Evolutionary conservation across 2,113 vertebrate genomes (phyloP).

Genomic region (Catharus fuscescens): DNA sequence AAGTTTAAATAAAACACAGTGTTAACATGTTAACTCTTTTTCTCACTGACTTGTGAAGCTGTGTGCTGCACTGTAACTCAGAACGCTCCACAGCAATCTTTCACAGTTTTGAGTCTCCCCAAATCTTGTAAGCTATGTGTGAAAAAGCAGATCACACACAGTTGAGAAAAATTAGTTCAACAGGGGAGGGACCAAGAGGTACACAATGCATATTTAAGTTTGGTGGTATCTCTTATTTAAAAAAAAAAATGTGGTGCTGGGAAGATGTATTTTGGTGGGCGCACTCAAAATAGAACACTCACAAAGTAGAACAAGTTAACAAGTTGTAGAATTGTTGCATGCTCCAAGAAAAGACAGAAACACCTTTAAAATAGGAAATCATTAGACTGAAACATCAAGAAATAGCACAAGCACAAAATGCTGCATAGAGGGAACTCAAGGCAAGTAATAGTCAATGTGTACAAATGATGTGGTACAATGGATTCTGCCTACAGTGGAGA

Average conservation of each 20-base stretch:
- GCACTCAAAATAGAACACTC: background rate
- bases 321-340: background rate
- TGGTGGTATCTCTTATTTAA: background rate
- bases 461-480: background rate
- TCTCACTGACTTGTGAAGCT: background rate
- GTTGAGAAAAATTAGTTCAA: background rate
- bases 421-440: background rate
- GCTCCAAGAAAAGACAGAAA: background rate
- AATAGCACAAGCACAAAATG: background rate
- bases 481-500: constrained; percentile 10
- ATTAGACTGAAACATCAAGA: constrained; percentile 19
- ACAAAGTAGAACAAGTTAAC: background rate
- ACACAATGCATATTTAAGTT: background rate
- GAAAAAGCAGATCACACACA: background rate
- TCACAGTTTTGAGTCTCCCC: background rate
- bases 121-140: background rate
- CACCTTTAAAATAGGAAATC: background rate
- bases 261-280: background rate
- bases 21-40: background rate
- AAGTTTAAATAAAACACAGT: background rate
- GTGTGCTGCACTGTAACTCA: background rate
- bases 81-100: background rate
- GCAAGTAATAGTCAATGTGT: background rate
- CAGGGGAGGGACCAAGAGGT: background rate
- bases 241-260: background rate